Evolutionary conservation across 2,797 vertebrate species (phyloP).

Genomic region (Pangasius krempfi): DNA sequence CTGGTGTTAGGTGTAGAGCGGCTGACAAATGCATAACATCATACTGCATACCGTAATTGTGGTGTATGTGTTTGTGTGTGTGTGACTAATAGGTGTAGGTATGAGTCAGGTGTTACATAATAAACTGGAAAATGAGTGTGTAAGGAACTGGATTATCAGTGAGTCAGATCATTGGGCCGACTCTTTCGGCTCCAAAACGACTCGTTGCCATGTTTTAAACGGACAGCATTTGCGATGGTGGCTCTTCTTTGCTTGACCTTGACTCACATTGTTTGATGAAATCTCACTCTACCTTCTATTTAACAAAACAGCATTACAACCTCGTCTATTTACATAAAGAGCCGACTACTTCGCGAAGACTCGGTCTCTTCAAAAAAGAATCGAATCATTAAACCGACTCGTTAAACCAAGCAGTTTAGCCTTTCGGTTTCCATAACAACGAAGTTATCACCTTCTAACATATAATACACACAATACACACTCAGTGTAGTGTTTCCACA

Average conservation of each 20-base stretch:
- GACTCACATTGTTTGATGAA: neutral
- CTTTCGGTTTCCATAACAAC: neutral
- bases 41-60: neutral
- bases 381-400: neutral
- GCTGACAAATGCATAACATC: too few relatives aligned
- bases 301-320: neutral
- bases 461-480: neutral
- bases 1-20: too few relatives aligned
- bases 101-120: neutral
- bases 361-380: neutral
- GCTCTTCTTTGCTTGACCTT: neutral
- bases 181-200: neutral
- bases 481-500: neutral
- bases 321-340: neutral
- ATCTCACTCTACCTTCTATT: neutral
- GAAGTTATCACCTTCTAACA: neutral
- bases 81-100: neutral
- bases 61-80: too few relatives aligned
- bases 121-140: neutral
- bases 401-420: neutral
- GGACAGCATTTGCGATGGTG: too few relatives aligned
- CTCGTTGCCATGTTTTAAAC: neutral
- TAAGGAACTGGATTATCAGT: neutral
- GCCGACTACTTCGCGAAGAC: neutral
- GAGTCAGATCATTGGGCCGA: neutral